Evolutionary conservation across 2,797 vertebrate species (phyloP).

Genomic region (Rhinogobio ventralis): DNA sequence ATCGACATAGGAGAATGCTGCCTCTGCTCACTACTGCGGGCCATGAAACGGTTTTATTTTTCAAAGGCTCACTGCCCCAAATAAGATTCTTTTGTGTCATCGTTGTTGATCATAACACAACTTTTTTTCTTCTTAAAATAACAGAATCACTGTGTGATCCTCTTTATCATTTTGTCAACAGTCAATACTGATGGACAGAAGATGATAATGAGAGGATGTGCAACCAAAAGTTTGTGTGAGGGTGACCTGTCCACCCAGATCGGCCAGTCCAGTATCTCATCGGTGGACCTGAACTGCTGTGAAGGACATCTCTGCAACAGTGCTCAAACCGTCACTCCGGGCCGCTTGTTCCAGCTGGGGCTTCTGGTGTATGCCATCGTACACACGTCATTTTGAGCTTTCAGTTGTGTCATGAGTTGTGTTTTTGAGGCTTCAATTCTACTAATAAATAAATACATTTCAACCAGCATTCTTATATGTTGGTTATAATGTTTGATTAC

Average conservation of each 20-base stretch:
- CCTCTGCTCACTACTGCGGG: slow-evolving; percentile 1
- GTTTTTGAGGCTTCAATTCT: background rate
- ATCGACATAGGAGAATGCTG: background rate
- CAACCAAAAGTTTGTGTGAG: slow-evolving; percentile 46
- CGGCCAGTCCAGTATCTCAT: background rate
- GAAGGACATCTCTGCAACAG: slow-evolving; percentile 53
- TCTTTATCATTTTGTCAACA: slow-evolving; percentile 6
- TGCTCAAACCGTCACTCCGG: background rate
- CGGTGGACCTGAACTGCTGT: slow-evolving; percentile 44
- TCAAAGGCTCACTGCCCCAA: background rate
- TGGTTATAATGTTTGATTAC: background rate
- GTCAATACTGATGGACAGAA: slow-evolving; percentile 29
- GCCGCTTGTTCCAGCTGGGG: slow-evolving; percentile 5
- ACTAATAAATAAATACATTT: background rate
- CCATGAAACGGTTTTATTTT: slow-evolving; percentile 11
- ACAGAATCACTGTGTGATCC: background rate
- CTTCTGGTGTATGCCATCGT: background rate
- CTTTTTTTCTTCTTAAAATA: background rate
- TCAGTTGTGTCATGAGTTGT: background rate
- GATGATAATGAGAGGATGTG: slow-evolving; percentile 53
- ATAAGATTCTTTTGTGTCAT: background rate
- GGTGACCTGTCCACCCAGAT: slow-evolving; percentile 40
- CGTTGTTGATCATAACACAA: background rate
- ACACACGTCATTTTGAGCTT: background rate
- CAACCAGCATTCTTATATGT: background rate